These are phyloP conservation scores for Antennarius maculatus DNA, from an alignment of 2,797 vertebrate species.

Conservation along the genomic window DNA sequence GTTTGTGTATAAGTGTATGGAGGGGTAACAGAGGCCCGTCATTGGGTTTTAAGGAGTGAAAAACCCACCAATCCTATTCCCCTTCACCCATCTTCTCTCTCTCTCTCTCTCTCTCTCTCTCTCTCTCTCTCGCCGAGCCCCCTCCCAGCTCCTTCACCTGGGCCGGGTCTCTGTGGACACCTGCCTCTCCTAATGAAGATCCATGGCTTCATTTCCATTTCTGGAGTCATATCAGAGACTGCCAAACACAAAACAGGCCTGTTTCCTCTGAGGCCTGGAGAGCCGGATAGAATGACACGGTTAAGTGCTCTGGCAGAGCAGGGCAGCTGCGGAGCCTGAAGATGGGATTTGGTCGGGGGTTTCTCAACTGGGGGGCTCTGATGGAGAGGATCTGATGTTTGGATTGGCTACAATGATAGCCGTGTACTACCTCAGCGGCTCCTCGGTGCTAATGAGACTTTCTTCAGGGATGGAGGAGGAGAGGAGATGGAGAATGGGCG, in stretches of 20 bases:
- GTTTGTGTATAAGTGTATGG: slow-evolving; percentile 43
- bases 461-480: slow-evolving; percentile 70
- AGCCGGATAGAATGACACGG: slow-evolving; percentile 85
- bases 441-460: slow-evolving; percentile 79
- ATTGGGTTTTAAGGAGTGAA: slow-evolving; percentile 72
- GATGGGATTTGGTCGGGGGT: slow-evolving; percentile 78
- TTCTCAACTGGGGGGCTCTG: slow-evolving; percentile 78
- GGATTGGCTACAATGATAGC: slow-evolving; percentile 85
- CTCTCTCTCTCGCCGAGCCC: slow-evolving; percentile 12
- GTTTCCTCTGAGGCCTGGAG: slow-evolving; percentile 81
- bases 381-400: slow-evolving; percentile 85
- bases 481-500: slow-evolving; percentile 60
- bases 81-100: slow-evolving; percentile 33
- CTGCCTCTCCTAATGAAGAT: slow-evolving; percentile 94
- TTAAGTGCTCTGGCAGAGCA: slow-evolving; percentile 82
- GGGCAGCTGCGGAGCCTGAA: slow-evolving; percentile 89
- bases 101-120: neutral
- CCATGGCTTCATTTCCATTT: slow-evolving; percentile 87
- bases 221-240: slow-evolving; percentile 87
- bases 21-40: slow-evolving; percentile 56
- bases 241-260: slow-evolving; percentile 84
- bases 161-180: slow-evolving; percentile 85
- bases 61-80: slow-evolving; percentile 58
- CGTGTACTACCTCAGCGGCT: slow-evolving; percentile 77
- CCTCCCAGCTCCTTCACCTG: slow-evolving; percentile 87